Conservation (phyloP, 2,797 vertebrate genomes). For the Uromys caudimaculatus region DNA sequence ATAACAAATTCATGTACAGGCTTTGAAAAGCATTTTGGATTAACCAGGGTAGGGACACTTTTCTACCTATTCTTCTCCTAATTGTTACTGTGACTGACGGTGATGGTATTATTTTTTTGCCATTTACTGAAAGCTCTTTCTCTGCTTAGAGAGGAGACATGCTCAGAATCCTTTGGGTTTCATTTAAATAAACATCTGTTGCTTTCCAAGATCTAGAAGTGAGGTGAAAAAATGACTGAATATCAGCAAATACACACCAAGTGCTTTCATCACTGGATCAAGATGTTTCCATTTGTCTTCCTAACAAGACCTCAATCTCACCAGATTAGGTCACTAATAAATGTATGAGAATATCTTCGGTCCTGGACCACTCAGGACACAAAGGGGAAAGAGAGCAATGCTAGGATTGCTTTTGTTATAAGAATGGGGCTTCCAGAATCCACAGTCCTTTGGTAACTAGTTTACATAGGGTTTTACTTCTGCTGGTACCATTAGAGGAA, state of each 20-base stretch:
- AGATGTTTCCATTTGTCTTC: conserved; percentile 56
- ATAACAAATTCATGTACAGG: background rate
- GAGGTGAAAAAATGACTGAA: conserved; percentile 42
- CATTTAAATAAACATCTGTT: conserved; percentile 65
- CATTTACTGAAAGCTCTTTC: conserved; percentile 74
- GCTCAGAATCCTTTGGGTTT: conserved; percentile 49
- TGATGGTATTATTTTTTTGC: background rate
- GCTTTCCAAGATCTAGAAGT: conserved; percentile 66
- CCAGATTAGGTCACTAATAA: background rate
- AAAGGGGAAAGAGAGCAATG: background rate
- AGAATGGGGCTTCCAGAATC: background rate
- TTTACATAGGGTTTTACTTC: background rate
- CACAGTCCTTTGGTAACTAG: background rate
- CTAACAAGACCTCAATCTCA: conserved; percentile 48
- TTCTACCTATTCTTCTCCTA: background rate
- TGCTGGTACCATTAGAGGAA: background rate
- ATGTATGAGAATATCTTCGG: accelerated
- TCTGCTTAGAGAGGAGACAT: conserved; percentile 75
- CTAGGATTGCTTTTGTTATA: background rate
- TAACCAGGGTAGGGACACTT: background rate
- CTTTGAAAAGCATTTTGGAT: background rate
- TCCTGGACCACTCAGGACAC: background rate
- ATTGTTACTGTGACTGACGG: background rate
- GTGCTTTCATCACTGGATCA: conserved; percentile 33
- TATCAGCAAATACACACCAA: conserved; percentile 58